These are phyloP conservation scores for Labrus mixtus DNA, from an alignment of 2,113 vertebrate genomes.

Conservation along the genomic window DNA sequence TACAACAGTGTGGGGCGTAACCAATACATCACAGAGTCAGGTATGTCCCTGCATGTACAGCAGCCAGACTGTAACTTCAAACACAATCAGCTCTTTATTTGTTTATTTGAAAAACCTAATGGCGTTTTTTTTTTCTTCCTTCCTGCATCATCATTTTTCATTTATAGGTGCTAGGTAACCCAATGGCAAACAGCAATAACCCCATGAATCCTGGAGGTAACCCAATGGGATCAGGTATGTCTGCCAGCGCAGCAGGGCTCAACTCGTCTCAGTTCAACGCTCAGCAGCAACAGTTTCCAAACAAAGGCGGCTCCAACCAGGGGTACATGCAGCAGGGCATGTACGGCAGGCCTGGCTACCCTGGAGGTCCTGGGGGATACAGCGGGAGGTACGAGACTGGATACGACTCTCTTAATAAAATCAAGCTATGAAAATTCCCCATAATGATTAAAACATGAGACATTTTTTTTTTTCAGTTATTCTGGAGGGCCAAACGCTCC, in stretches of 20 bases:
- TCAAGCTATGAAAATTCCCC: not conserved
- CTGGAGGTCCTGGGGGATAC: conserved; percentile 92
- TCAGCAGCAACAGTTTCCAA: conserved; percentile 96
- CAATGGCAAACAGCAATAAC: conserved; percentile 97
- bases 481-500: conserved; percentile 94
- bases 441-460: conserved; percentile 14
- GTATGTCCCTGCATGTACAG: conserved; percentile 79
- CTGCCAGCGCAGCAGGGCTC: conserved; percentile 92
- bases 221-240: conserved; percentile 95
- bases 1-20: conserved; percentile 99
- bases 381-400: conserved; percentile 88
- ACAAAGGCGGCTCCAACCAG: conserved; percentile 95
- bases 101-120: conserved; percentile 5
- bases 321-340: conserved; percentile 96
- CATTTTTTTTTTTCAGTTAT: conserved; percentile 84
- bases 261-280: conserved; percentile 95
- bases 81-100: not conserved
- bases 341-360: conserved; percentile 95
- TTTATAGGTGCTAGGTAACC: conserved; percentile 94
- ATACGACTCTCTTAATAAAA: not conserved
- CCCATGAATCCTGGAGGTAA: conserved; percentile 97
- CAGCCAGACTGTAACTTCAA: conserved; percentile 3
- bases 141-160: conserved; percentile 2
- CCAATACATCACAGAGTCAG: conserved; percentile 99
- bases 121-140: not conserved